phyloP scores from a whole-genome alignment of 1,140 invertebrate species.

The Hormaphis cornu region DNA sequence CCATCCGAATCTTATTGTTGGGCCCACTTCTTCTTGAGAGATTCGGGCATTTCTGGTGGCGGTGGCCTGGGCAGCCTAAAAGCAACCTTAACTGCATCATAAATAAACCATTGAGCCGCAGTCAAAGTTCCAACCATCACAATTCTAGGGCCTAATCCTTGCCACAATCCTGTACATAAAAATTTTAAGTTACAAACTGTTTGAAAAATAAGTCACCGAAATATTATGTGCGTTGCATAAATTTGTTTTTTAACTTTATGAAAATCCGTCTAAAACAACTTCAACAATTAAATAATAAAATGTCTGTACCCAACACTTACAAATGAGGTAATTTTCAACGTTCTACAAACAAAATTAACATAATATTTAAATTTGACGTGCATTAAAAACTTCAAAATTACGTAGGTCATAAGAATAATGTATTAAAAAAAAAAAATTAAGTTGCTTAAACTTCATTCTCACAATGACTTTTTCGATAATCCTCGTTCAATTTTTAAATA shows the following conservation, averaged over 20 bases:
- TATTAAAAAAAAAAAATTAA: no score
- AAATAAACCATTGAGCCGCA: slow-evolving; percentile 99
- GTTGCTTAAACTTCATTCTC: no score
- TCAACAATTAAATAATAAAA: no score
- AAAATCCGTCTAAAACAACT: no score
- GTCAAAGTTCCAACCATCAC: slow-evolving; percentile 99
- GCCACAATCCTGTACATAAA: slow-evolving; percentile 72
- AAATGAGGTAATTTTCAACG: no score
- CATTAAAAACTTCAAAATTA: no score
- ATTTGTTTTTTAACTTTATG: neutral
- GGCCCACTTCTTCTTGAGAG: slow-evolving; percentile 71
- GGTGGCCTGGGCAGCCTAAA: slow-evolving; percentile 90
- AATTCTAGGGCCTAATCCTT: slow-evolving; percentile 92
- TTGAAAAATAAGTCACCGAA: neutral
- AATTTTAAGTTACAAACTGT: neutral
- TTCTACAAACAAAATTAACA: no score
- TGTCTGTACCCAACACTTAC: no score
- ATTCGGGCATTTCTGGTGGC: slow-evolving; percentile 96
- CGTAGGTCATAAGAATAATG: no score
- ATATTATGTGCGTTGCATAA: neutral
- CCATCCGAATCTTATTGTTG: slow-evolving; percentile 46
- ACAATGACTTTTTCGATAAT: no score
- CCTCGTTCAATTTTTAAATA: no score
- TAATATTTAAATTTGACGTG: no score
- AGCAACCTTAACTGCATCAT: slow-evolving; percentile 89